A percentile compares a stretch with the other conserved stretches of the same genome.
phyloP scores from a whole-genome alignment of 35 echinoderm and acorn worm genomes.

The Patiria miniata region DNA sequence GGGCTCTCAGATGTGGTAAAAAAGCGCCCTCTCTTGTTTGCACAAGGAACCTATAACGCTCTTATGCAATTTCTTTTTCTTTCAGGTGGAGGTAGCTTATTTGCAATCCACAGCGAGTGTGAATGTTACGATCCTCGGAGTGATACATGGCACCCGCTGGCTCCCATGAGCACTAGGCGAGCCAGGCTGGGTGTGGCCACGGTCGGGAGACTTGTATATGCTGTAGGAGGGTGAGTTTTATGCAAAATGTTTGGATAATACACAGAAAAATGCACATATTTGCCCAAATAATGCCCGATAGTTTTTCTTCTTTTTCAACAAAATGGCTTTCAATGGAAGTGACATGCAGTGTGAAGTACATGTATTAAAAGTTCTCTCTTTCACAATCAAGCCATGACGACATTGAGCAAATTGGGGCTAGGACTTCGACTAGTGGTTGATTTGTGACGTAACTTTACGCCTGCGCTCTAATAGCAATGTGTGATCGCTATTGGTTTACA shows the following conservation, averaged over 20 bases:
- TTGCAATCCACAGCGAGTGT: conserved; percentile 99
- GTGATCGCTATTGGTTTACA: too few relatives aligned
- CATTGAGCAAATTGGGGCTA: too few relatives aligned
- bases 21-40: too few relatives aligned
- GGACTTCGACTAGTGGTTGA: too few relatives aligned
- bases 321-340: too few relatives aligned
- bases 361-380: too few relatives aligned
- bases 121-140: conserved; percentile 79
- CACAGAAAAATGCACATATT: not conserved
- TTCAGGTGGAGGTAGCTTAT: conserved; percentile 93
- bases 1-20: too few relatives aligned
- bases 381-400: too few relatives aligned
- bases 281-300: not conserved
- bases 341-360: too few relatives aligned
- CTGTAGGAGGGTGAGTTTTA: conserved; percentile 88
- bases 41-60: too few relatives aligned
- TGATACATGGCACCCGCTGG: conserved; percentile 72
- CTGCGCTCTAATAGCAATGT: too few relatives aligned
- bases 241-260: not conserved
- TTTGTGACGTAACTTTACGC: too few relatives aligned
- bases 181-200: conserved; percentile 86
- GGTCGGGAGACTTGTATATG: conserved; percentile 71
- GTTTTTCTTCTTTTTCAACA: not conserved
- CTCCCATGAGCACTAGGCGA: conserved; percentile 78
- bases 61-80: not conserved